These are phyloP conservation scores for Proales similis DNA, from an alignment of 1,140 invertebrate genomes.

Conservation along the genomic window DNA sequence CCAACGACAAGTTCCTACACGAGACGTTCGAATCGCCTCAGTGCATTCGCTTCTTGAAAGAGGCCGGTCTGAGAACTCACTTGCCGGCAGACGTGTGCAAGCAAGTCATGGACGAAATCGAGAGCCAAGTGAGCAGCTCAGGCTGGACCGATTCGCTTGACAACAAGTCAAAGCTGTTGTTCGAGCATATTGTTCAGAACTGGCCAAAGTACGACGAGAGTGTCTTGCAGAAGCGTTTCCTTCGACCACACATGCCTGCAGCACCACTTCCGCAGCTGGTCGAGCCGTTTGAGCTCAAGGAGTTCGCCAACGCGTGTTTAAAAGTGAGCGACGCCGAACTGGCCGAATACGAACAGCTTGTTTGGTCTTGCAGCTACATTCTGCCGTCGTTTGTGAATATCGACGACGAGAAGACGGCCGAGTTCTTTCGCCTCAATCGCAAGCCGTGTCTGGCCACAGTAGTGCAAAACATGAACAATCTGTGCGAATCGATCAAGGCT, in stretches of 20 bases:
- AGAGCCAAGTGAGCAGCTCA: not conserved
- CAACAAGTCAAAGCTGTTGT: slow-evolving; percentile 21
- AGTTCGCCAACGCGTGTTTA: not conserved
- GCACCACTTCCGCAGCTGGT: not conserved
- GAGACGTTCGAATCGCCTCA: slow-evolving; percentile 21
- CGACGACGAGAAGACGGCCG: slow-evolving; percentile 5
- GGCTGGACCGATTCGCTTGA: slow-evolving; percentile 8
- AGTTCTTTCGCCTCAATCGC: slow-evolving; percentile 31
- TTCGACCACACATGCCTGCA: not conserved
- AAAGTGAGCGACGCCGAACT: slow-evolving; percentile 27
- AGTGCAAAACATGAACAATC: slow-evolving; percentile 3
- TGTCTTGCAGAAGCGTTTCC: slow-evolving; percentile 12
- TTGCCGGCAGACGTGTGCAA: slow-evolving; percentile 30
- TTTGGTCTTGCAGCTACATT: slow-evolving; percentile 12
- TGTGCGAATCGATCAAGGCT: slow-evolving; percentile 1
- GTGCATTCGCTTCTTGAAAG: slow-evolving; percentile 22
- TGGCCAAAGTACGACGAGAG: slow-evolving; percentile 25
- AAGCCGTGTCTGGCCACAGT: slow-evolving; percentile 27
- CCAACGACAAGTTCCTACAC: slow-evolving; percentile 17
- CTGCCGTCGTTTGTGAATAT: slow-evolving; percentile 19
- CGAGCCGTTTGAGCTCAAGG: slow-evolving; percentile 5
- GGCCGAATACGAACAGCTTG: not conserved
- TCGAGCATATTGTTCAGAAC: slow-evolving; percentile 22
- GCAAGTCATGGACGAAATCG: slow-evolving; percentile 18
- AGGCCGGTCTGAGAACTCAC: slow-evolving; percentile 17